phyloP scores from a whole-genome alignment of 2,888 invertebrate genomes.

The Diadegma fenestrale region DNA sequence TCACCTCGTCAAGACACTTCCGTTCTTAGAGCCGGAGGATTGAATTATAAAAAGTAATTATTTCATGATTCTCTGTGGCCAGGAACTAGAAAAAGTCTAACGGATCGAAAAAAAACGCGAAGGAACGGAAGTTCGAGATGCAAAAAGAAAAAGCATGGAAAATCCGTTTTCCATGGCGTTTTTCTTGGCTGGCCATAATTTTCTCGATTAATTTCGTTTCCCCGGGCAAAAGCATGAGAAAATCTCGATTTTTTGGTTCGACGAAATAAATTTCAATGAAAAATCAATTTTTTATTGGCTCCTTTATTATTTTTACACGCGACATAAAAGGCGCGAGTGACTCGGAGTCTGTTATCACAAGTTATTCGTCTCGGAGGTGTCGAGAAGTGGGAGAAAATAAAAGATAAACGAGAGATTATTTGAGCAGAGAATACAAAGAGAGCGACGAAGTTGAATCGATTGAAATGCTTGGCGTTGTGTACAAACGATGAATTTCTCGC shows the following conservation, averaged over 20 bases:
- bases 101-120: neutral
- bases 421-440: slow-evolving; percentile 42
- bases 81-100: neutral
- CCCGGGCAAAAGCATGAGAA: neutral
- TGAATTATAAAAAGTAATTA: neutral
- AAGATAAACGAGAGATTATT: slow-evolving; percentile 45
- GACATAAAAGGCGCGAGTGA: neutral
- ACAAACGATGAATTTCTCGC: neutral
- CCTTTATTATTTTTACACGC: neutral
- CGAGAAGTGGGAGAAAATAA: slow-evolving; percentile 1
- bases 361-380: neutral
- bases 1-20: slow-evolving; percentile 64
- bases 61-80: neutral
- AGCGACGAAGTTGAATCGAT: slow-evolving; percentile 24
- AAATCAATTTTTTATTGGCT: neutral
- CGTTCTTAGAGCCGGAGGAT: slow-evolving; percentile 41
- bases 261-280: neutral
- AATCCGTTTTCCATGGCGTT: no score
- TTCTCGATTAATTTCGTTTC: no score
- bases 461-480: slow-evolving; percentile 51
- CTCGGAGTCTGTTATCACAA: slow-evolving; percentile 15
- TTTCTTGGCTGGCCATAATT: no score
- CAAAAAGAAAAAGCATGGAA: no score
- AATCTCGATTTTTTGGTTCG: neutral
- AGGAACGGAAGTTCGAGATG: neutral